Percentiles rank a stretch among this genome's conserved stretches.
These are phyloP conservation scores for Oligia fasciuncula DNA, from an alignment of 2,888 invertebrate genomes.

Conservation along the genomic window DNA sequence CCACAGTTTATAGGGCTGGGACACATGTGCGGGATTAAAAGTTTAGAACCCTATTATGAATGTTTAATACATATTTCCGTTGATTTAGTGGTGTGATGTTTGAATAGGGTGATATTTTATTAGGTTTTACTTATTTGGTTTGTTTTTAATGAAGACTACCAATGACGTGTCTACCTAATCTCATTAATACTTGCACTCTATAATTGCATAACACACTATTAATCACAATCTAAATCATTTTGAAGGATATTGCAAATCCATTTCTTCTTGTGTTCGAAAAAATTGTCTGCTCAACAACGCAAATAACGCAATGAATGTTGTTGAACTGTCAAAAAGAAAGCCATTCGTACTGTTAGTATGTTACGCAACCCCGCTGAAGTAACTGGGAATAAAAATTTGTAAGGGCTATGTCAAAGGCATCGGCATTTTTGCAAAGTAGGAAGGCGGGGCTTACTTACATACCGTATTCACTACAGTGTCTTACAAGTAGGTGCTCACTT, in stretches of 20 bases:
- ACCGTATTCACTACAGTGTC: background rate
- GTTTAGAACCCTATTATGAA: slow-evolving; percentile 28
- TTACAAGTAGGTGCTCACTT: background rate
- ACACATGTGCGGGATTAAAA: slow-evolving; percentile 32
- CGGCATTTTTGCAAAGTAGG: background rate
- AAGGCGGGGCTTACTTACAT: background rate
- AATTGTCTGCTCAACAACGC: too few species aligned
- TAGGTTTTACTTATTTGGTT: background rate
- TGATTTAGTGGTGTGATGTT: slow-evolving; percentile 14
- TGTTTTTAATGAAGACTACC: background rate
- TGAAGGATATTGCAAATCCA: background rate
- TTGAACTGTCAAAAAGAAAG: background rate
- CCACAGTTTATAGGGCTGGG: slow-evolving; percentile 18
- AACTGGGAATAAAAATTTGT: background rate
- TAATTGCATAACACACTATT: too few species aligned
- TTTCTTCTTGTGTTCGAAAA: too few species aligned
- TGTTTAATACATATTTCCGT: slow-evolving; percentile 27
- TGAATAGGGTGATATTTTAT: background rate
- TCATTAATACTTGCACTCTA: background rate
- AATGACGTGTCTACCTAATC: background rate
- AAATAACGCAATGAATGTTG: background rate
- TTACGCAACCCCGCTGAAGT: background rate
- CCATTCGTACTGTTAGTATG: background rate
- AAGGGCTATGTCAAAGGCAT: background rate
- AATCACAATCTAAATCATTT: background rate